Evolutionary conservation across 2,888 invertebrate genomes (phyloP), one percentile per base, ranked within the genome.

Genomic region (Cremastinae sp.): DNA sequence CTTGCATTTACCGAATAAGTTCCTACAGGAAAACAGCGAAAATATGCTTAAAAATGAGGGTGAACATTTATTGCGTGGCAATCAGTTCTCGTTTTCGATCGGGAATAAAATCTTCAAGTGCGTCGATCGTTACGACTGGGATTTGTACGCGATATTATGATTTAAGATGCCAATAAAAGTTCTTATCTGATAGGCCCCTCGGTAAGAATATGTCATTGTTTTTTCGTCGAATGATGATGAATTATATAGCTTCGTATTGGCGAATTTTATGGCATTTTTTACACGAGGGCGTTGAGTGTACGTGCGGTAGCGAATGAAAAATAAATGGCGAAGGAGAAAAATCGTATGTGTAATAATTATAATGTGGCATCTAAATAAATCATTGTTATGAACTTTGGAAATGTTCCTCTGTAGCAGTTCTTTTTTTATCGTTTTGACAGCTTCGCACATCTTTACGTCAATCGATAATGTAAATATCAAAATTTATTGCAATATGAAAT

Each of bases 331-430:
- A 54, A 54, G 34, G 45, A 53, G 59, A 59, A 51, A 59, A 53
- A 68, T 78, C 43, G 54, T 74, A 22, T 71, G 43, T 56, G 62
- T 43, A 78, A 71, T 78, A 36, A 54, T 71, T 51, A 47, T 65
- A 71, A 61, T 70, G 20, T 56, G 41, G 53, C 68, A 71, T 74
- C 58, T 71, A 62, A 78, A 78, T 78, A 78, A 74, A 78, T 78
- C 78, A 74, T 78, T 78, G 74, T 78, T 74, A 72, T 72, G 54
- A 62, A 75, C 41, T 75, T 75, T 75, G 75, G 65, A 65, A 66
- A 69, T 58, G n/a, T 14, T 18, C 1, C 53, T 12, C 53, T 12
- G 28, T 22, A 14, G 38, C 18, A 3, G n/a, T n/a, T 16, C 28
- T 10, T 41, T 45, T 49, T 34, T 7, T n/a, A 2, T 1, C 12